Evolutionary conservation across 2,113 vertebrate genomes (phyloP), one percentile per base, ranked within the genome.

Genomic region (Bos javanicus): DNA sequence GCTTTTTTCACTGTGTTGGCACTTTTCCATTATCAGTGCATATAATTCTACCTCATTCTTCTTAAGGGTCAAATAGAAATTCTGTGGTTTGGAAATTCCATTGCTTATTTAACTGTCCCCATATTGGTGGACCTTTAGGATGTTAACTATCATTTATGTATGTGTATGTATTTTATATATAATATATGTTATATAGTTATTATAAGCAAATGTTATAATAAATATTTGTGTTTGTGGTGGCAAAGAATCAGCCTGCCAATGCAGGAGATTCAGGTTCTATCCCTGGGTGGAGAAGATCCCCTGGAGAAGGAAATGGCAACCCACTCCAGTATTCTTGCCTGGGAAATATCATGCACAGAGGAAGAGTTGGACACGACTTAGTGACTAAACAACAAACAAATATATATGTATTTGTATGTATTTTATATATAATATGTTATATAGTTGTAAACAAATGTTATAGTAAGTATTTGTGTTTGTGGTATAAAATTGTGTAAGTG

Each of bases 41-140:
- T 50, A 21, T 81, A 81, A 46, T 81, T 87, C 59, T 91, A 23
- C 25, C 23, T 87, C 46, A 60, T 93, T 90, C 56, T 94, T 93
- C 71, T 94, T 81, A 91, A 60, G 50, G 36, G 15, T 59, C 30
- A 43, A 76, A 67, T 82, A 95, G 71, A 7, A 62, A 52, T 94
- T 90, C 50, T 15, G 2, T 56, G 25, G 60, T 90, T 96, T 92
- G 54, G 30, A 86, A 94, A 62, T 94, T 87, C 43, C 5, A 1
- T 81, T 88, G 15, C 92, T 97, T 94, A 62, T 83, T 96, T 96
- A 92, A 91, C 76, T 26, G 23, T 91, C 86, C 25, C 50, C 36
- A 39, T 90, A 83, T 36, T 71, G 48, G 81, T 95, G 57, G 74
- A 7, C 80, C 54, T 93, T 90, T 95, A 39, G 64, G 3, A 64